A percentile compares a stretch with the other conserved stretches of the same genome.
phyloP scores from a whole-genome alignment of 2,113 vertebrate species.

The Brachypteracias leptosomus region DNA sequence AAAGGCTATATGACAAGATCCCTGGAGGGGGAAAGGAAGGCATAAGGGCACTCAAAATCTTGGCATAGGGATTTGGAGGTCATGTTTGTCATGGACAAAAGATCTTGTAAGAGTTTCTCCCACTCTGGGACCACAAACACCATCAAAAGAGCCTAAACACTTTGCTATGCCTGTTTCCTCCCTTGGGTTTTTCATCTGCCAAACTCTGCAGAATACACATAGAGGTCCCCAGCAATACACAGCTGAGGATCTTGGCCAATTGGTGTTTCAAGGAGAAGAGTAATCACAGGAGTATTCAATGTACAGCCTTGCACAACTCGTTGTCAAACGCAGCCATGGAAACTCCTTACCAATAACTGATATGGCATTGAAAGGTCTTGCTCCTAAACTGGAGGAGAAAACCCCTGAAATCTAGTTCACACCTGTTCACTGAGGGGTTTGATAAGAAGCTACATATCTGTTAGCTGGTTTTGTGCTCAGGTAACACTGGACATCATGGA shows the following conservation, averaged over 20 bases:
- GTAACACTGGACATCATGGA: background rate
- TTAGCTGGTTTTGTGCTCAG: background rate
- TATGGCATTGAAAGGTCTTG: background rate
- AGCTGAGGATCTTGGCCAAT: background rate
- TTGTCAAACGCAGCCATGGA: background rate
- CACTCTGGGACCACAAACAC: background rate
- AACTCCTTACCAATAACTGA: background rate
- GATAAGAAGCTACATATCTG: background rate
- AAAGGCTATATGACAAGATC: background rate
- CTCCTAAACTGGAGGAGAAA: background rate
- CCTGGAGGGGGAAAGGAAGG: background rate
- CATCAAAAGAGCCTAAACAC: background rate
- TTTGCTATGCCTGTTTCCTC: background rate
- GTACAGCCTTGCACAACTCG: background rate
- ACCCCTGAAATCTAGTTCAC: background rate
- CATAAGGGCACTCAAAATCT: background rate
- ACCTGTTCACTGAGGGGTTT: fast-evolving
- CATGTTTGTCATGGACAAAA: background rate
- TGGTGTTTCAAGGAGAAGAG: background rate
- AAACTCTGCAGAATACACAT: background rate
- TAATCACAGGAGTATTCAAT: background rate
- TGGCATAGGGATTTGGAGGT: background rate
- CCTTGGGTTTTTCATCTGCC: background rate
- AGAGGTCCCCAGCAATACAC: background rate
- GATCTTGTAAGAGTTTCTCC: background rate